These are phyloP conservation scores for Gila robusta DNA, from an alignment of 2,797 vertebrate species.

Conservation along the genomic window DNA sequence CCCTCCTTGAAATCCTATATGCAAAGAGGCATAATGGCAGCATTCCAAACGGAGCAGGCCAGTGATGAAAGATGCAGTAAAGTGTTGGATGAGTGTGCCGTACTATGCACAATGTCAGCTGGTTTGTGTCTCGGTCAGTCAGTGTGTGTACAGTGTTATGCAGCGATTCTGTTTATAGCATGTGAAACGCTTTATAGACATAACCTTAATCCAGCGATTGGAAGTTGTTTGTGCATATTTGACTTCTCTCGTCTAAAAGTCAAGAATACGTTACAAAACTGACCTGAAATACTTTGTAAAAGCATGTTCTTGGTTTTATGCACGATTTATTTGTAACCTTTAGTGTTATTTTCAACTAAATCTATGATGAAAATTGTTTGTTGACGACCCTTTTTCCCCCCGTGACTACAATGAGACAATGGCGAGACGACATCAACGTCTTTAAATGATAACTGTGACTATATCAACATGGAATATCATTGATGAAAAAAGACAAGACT, in stretches of 20 bases:
- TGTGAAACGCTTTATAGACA: background rate
- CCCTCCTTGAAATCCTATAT: constrained; percentile 35
- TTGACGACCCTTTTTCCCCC: background rate
- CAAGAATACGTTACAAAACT: background rate
- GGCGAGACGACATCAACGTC: background rate
- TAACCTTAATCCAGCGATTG: too few relatives aligned
- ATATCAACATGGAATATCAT: background rate
- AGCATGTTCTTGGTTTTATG: too few relatives aligned
- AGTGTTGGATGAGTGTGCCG: constrained; percentile 16
- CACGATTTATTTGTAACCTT: background rate
- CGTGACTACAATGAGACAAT: background rate
- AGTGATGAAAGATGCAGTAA: constrained; percentile 45
- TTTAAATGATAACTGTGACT: background rate
- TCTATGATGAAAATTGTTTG: background rate
- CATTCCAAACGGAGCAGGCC: constrained; percentile 54
- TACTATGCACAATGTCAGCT: background rate
- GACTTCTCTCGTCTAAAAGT: constrained; percentile 33
- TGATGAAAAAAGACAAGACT: background rate
- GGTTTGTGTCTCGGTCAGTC: background rate
- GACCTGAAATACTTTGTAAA: background rate
- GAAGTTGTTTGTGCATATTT: background rate
- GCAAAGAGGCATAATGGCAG: constrained; percentile 54
- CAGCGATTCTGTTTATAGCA: background rate
- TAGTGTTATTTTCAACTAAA: background rate
- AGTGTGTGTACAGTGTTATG: background rate